Conservation (phyloP, 2,797 vertebrate genomes). For the Squalus acanthias region DNA sequence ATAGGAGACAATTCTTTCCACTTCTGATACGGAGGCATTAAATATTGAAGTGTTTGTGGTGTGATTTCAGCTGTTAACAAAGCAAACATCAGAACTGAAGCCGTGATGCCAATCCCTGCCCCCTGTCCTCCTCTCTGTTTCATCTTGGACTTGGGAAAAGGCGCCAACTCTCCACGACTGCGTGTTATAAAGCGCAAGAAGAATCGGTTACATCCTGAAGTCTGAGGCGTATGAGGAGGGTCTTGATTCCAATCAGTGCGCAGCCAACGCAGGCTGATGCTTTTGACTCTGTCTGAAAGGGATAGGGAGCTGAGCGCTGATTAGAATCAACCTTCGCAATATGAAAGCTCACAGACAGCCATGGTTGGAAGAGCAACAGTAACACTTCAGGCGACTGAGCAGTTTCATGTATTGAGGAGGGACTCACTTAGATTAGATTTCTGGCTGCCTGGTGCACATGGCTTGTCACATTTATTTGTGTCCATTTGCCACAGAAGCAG, state of each 20-base stretch:
- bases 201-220: no score
- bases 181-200: background rate
- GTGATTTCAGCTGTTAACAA: background rate
- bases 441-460: background rate
- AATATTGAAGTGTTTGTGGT: background rate
- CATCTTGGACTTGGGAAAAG: background rate
- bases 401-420: background rate
- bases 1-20: background rate
- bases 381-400: background rate
- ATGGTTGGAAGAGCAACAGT: background rate
- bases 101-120: background rate
- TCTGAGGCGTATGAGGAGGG: background rate
- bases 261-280: background rate
- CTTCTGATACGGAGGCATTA: background rate
- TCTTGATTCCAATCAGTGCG: background rate
- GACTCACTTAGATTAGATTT: background rate
- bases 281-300: background rate
- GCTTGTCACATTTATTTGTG: background rate
- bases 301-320: background rate
- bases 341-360: background rate
- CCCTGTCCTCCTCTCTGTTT: background rate
- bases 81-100: background rate
- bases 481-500: background rate
- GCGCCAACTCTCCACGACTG: background rate
- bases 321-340: background rate